A percentile compares a stretch with the other conserved stretches of the same genome.
These are phyloP conservation scores for Microcebus jonahi DNA, from an alignment of 2,113 vertebrate genomes.

Conservation along the genomic window DNA sequence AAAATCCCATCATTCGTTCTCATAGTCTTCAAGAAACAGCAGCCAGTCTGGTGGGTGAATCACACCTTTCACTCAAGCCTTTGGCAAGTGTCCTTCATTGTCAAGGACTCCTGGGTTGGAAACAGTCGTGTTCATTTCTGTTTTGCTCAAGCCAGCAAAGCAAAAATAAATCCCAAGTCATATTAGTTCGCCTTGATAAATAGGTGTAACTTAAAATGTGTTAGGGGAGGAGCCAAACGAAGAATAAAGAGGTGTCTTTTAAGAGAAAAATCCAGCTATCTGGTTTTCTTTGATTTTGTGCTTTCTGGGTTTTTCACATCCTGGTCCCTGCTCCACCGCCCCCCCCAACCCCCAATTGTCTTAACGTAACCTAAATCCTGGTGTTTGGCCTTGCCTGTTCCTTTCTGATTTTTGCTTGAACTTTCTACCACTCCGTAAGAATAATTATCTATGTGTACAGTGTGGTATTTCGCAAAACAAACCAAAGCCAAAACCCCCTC, in stretches of 20 bases:
- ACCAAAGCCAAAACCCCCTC: neutral
- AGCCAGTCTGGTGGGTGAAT: neutral
- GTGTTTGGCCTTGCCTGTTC: neutral
- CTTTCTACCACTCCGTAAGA: neutral
- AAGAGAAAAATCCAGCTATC: neutral
- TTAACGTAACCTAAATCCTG: neutral
- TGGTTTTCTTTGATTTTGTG: neutral
- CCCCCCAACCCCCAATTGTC: too few relatives aligned
- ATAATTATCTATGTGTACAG: neutral
- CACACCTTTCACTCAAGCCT: neutral
- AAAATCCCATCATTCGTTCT: neutral
- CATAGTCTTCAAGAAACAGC: neutral
- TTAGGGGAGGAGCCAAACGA: neutral
- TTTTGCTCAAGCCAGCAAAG: conserved; percentile 7
- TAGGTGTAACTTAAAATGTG: neutral
- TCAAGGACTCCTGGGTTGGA: neutral
- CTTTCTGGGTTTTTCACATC: neutral
- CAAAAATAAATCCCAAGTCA: neutral
- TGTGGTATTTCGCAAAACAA: neutral
- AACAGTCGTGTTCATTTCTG: neutral
- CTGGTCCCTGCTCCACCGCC: neutral
- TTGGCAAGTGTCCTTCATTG: neutral
- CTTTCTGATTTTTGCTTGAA: neutral
- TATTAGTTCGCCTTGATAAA: conserved; percentile 31
- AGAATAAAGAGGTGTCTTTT: neutral